Conservation (phyloP, 2,113 vertebrate species). For the Rhinolophus sinicus region DNA sequence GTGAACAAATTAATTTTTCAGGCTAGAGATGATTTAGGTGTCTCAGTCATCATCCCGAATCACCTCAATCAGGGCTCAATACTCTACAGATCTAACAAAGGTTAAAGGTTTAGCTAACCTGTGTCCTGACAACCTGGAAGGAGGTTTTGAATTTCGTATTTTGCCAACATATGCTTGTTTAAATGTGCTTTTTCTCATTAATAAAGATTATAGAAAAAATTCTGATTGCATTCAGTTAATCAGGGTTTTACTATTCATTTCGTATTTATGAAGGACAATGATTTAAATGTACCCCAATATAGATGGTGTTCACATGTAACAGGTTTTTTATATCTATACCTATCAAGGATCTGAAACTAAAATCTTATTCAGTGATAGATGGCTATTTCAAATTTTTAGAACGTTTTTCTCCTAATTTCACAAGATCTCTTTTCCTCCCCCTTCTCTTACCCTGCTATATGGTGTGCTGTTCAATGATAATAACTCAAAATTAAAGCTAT, state of each 20-base stretch:
- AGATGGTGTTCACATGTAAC: not conserved
- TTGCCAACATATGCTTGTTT: not conserved
- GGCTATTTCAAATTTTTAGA: constrained; percentile 4
- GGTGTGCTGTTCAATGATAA: not conserved
- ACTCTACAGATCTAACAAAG: not conserved
- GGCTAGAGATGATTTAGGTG: not conserved
- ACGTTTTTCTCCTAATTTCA: not conserved
- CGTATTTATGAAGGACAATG: not conserved
- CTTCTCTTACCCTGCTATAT: not conserved
- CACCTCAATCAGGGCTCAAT: not conserved
- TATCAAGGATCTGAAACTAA: not conserved
- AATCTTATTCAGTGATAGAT: not conserved
- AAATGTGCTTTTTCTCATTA: not conserved
- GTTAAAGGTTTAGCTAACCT: not conserved
- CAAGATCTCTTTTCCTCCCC: not conserved
- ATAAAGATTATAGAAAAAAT: not conserved
- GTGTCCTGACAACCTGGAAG: not conserved
- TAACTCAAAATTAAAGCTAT: constrained; percentile 41
- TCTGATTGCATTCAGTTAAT: not conserved
- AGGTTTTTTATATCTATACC: not conserved
- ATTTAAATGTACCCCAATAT: not conserved
- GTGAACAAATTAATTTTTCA: not conserved
- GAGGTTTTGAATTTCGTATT: not conserved
- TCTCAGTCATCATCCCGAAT: not conserved
- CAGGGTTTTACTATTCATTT: not conserved